Conservation (phyloP, 2,888 invertebrate species). For the Acrobeloides nanus region DNA sequence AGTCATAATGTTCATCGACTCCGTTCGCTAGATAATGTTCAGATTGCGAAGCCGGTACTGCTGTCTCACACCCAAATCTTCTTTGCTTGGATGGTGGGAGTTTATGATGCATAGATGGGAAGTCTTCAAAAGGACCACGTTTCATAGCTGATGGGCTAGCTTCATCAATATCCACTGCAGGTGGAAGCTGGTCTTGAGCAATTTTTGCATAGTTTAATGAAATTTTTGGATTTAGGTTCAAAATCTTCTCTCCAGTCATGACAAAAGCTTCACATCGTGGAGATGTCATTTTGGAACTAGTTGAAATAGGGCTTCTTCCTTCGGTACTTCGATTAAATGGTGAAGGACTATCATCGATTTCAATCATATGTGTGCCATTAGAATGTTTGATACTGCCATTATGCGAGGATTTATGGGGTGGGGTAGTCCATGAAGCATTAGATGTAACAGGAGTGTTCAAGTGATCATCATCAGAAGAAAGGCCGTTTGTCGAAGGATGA, state of each 20-base stretch:
- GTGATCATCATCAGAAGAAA: too few relatives aligned
- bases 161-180: conserved; percentile 24
- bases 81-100: conserved; percentile 3
- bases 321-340: too few relatives aligned
- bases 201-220: conserved; percentile 50
- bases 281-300: too few relatives aligned
- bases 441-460: too few relatives aligned
- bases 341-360: too few relatives aligned
- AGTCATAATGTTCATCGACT: conserved; percentile 1
- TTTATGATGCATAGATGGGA: conserved; percentile 32
- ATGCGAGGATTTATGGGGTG: too few relatives aligned
- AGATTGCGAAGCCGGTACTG: conserved; percentile 16
- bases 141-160: conserved; percentile 9
- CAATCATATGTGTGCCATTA: too few relatives aligned
- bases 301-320: too few relatives aligned
- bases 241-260: conserved; percentile 52
- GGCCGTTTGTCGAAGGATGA: too few relatives aligned
- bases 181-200: conserved; percentile 40
- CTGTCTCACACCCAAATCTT: conserved; percentile 11
- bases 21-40: conserved; percentile 1
- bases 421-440: too few relatives aligned
- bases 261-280: conserved; percentile 51
- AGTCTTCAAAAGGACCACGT: conserved; percentile 32
- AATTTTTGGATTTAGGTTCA: conserved; percentile 43
- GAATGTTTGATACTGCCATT: too few relatives aligned